A percentile compares a stretch with the other conserved stretches of the same genome.
These are phyloP conservation scores for Leptonema lineaticorne DNA, from an alignment of 1,140 invertebrate genomes.

Conservation along the genomic window DNA sequence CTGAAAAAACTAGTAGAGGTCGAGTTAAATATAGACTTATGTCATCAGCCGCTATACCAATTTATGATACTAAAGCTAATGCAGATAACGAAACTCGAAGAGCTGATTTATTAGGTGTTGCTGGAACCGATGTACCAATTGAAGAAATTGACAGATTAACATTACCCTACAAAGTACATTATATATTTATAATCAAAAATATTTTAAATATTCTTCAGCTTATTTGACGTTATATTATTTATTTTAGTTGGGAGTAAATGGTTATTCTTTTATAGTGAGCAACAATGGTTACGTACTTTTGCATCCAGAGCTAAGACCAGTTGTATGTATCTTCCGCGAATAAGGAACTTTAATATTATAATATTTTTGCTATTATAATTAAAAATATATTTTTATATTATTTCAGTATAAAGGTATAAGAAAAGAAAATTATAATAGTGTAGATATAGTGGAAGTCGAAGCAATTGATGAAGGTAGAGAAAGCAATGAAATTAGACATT, in stretches of 20 bases:
- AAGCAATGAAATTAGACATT: constrained; percentile 53
- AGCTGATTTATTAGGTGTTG: constrained; percentile 86
- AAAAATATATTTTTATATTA: constrained; percentile 3
- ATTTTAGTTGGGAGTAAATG: constrained; percentile 87
- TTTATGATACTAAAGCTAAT: constrained; percentile 72
- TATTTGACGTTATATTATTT: constrained; percentile 35
- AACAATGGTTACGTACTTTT: constrained; percentile 93
- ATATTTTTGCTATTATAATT: not conserved
- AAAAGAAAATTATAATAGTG: constrained; percentile 93
- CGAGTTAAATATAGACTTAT: constrained; percentile 64
- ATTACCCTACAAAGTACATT: constrained; percentile 71
- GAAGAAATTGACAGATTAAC: constrained; percentile 84
- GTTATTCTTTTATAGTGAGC: constrained; percentile 92
- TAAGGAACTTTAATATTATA: constrained; percentile 27
- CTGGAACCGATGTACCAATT: constrained; percentile 91
- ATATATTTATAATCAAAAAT: constrained; percentile 3
- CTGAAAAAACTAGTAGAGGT: constrained; percentile 19
- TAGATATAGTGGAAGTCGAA: constrained; percentile 95
- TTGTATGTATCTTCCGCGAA: constrained; percentile 66
- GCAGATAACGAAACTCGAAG: constrained; percentile 59
- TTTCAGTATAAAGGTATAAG: constrained; percentile 67
- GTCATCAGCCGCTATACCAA: constrained; percentile 83
- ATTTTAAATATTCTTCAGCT: constrained; percentile 21
- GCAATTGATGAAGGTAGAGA: constrained; percentile 71
- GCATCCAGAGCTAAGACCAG: constrained; percentile 76